Evolutionary conservation across 2,113 vertebrate genomes (phyloP).

Genomic region (Charina bottae): DNA sequence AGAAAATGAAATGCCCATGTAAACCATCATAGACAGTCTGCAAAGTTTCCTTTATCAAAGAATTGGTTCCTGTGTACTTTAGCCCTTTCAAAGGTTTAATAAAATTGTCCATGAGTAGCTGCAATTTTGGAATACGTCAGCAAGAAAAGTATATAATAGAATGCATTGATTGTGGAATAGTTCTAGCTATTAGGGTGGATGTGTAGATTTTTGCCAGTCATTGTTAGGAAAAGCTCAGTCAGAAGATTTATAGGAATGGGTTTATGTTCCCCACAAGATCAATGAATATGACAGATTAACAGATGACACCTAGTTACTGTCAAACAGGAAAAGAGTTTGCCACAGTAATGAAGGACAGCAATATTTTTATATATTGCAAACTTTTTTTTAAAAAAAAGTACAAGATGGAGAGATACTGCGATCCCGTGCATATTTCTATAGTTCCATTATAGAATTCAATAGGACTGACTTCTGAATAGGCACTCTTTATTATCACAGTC

Average conservation of each 20-base stretch:
- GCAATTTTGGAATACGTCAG: conserved; percentile 43
- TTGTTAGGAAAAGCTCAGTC: conserved; percentile 50
- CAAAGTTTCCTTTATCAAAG: conserved; percentile 51
- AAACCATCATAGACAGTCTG: conserved; percentile 46
- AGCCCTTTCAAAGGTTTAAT: conserved; percentile 47
- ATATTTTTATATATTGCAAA: conserved; percentile 18
- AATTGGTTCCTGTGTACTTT: conserved; percentile 57
- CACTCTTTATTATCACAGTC: not conserved
- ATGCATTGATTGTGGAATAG: conserved; percentile 53
- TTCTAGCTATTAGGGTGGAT: conserved; percentile 39
- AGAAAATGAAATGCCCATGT: conserved; percentile 29
- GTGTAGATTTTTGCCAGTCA: conserved; percentile 48
- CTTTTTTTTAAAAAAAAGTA: not conserved
- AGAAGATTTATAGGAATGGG: conserved; percentile 59
- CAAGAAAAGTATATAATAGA: conserved; percentile 51
- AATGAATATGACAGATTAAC: conserved; percentile 70
- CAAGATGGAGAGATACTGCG: not conserved
- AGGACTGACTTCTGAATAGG: not conserved
- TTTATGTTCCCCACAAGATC: conserved; percentile 65
- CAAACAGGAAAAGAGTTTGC: conserved; percentile 52
- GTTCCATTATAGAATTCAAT: not conserved
- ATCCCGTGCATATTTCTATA: not conserved
- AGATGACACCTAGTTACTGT: conserved; percentile 43
- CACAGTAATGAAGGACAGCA: conserved; percentile 44
- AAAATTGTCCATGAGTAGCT: conserved; percentile 58